Evolutionary conservation across 2,888 invertebrate genomes (phyloP), one percentile per base, ranked within the genome.

Genomic region (Eugnorisma glareosa): DNA sequence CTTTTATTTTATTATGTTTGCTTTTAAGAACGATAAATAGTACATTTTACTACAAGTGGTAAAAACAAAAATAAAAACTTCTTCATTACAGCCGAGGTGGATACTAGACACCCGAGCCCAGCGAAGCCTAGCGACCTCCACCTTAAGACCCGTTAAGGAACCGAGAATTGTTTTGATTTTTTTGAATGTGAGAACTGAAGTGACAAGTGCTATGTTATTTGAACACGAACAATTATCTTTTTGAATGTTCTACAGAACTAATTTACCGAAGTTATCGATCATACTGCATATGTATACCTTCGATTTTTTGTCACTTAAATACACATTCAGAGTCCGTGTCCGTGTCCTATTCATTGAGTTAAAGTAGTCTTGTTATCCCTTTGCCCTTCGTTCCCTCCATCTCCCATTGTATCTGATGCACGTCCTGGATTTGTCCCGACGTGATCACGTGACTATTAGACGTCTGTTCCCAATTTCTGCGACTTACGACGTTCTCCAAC

Each of bases 321-420:
- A 45, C 21, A 45, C n/a, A 61, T 67, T 73, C 54, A 64, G 66
- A 63, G n/a, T 37, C 35, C 54, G 31, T 71, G n/a, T n/a, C n/a
- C 54, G 45, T 71, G 40, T 75, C 70, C 77, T 59, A 64, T 82
- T 79, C 79, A 74, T 73, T 68, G 77, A 40, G 43, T 78, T 51
- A 70, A 63, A 64, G 51, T 63, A 75, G 79, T 67, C 78, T 73
- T 74, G 75, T 84, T 77, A 84, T 84, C 86, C 75, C 73, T 75
- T 51, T 15, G 35, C 48, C 69, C 48, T 73, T 31, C 54, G 35
- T 57, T 43, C 21, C 51, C 48, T 51, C 28, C 13, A 37, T 68
- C 57, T 61, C 10, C 35, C 54, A 69, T 79, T 86, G 82, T 83
- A 85, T 74, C 35, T 81, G 54, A 67, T 77, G 67, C 75, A 72